phyloP scores from a whole-genome alignment of 1,140 invertebrate species.

The Polyergus mexicanus region DNA sequence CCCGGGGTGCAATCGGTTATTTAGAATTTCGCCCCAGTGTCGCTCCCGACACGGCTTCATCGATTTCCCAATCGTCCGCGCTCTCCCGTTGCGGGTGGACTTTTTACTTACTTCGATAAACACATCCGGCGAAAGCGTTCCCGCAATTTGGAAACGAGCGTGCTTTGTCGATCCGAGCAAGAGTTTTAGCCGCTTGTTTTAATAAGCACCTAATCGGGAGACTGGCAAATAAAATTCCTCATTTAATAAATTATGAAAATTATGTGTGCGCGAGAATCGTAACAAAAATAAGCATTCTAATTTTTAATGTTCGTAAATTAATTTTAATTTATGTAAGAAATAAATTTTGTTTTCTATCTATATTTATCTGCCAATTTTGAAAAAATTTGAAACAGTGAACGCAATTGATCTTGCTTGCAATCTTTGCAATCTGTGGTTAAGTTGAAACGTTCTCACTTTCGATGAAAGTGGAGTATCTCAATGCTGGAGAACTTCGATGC shows the following conservation, averaged over 20 bases:
- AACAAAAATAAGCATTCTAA: neutral
- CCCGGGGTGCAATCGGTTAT: slow-evolving; percentile 80
- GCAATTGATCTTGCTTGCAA: neutral
- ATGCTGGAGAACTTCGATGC: neutral
- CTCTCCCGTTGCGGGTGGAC: slow-evolving; percentile 1
- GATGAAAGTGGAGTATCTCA: neutral
- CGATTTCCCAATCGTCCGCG: slow-evolving; percentile 70
- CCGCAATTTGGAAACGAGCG: slow-evolving; percentile 44
- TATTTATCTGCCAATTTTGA: neutral
- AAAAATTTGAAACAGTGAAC: neutral
- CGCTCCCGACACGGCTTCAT: slow-evolving; percentile 58
- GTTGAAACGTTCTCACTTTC: slow-evolving; percentile 20
- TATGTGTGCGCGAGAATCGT: no score
- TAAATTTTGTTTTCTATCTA: neutral
- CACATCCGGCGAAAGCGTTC: slow-evolving; percentile 20
- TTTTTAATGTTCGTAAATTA: neutral
- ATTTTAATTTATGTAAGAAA: neutral
- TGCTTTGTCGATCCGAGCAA: neutral
- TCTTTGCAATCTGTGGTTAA: neutral
- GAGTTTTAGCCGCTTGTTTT: neutral
- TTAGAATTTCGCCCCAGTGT: slow-evolving; percentile 79
- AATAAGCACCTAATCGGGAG: slow-evolving; percentile 32
- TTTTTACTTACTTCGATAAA: slow-evolving; percentile 47
- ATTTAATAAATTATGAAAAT: neutral
- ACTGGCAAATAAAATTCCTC: neutral